These are phyloP conservation scores for Clepsis dumicolana DNA, from an alignment of 2,888 invertebrate genomes.

Conservation along the genomic window DNA sequence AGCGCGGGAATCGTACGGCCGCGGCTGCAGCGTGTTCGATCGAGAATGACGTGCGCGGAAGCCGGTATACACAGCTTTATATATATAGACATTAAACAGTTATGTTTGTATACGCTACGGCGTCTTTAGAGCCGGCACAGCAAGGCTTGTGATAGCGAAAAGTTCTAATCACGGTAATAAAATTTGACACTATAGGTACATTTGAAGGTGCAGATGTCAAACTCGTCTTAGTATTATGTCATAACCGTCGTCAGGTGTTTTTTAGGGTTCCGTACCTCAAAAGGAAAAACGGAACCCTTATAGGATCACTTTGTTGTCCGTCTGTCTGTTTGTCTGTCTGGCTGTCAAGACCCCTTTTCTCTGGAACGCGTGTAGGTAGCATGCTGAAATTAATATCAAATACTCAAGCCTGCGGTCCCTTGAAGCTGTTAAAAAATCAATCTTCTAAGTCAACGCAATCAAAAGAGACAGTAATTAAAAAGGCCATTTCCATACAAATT, in stretches of 20 bases:
- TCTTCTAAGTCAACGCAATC: too few species aligned
- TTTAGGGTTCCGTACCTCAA: too few species aligned
- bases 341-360: too few species aligned
- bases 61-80: constrained; percentile 71
- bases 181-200: constrained; percentile 13
- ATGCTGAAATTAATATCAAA: too few species aligned
- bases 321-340: too few species aligned
- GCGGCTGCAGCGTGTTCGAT: constrained; percentile 68
- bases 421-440: too few species aligned
- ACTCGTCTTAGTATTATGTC: constrained; percentile 6
- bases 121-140: constrained; percentile 59
- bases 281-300: too few species aligned
- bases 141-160: constrained; percentile 20
- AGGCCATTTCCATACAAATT: too few species aligned
- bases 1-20: constrained; percentile 67
- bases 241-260: constrained; percentile 28
- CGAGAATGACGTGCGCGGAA: constrained; percentile 82
- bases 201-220: constrained; percentile 12
- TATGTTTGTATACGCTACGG: constrained; percentile 72
- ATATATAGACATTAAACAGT: constrained; percentile 79
- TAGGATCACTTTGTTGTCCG: too few species aligned
- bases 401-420: too few species aligned
- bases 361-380: too few species aligned
- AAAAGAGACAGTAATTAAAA: too few species aligned
- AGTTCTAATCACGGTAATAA: constrained; percentile 12